Base-by-base conservation (phyloP, 1,140 invertebrate species). In the Mya arenaria region DNA sequence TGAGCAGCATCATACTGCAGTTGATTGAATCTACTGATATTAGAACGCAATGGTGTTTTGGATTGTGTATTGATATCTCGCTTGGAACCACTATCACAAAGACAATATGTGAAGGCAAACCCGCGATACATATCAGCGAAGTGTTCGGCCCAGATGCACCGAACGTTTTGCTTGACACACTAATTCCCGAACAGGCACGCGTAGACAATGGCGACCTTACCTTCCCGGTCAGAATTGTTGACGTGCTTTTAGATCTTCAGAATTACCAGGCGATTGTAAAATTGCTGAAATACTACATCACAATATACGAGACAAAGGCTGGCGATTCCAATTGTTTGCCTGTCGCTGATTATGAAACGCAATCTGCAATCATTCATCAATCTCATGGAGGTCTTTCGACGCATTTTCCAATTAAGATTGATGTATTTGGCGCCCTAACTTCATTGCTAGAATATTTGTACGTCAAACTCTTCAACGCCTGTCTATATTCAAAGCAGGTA, bases 101-200 rank as follows among this genome's bases (percentile, higher is more conserved):
- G 41, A 8, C 36, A 15, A 6, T 60, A 15, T 73, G 48, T 25
- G 25, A 60, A 4, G 36, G 37, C 23, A n/a, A 25, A 17, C 3
- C 1, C 8, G 28, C 52, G 17, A 17, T 73, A 15, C 48, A 56
- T 8, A 34, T 73, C 1, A 73, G 52, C 1, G 71, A 73, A 58
- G 19, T 73, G 5, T 73, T 73, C 41, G 71, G 71, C n/a, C 52
- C 48, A n/a, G 52, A 73, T 17, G 56, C 52, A 15, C 8, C 28
- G 3, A n/a, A 58, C 15, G 48, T 44, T 30, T 4, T 73, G 19
- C 71, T 55, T 0, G 52, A 73, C 28, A 73, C 71, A 2, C 19
- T 73, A 1, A n/a, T 73, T 8, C 71, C 71, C 4, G 71, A 56
- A 37, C 23, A 25, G n/a, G 56, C 28, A 10, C 56, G 71, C 34